These are phyloP conservation scores for Tubulanus polymorphus DNA, from an alignment of 2,888 invertebrate genomes.

Conservation along the genomic window DNA sequence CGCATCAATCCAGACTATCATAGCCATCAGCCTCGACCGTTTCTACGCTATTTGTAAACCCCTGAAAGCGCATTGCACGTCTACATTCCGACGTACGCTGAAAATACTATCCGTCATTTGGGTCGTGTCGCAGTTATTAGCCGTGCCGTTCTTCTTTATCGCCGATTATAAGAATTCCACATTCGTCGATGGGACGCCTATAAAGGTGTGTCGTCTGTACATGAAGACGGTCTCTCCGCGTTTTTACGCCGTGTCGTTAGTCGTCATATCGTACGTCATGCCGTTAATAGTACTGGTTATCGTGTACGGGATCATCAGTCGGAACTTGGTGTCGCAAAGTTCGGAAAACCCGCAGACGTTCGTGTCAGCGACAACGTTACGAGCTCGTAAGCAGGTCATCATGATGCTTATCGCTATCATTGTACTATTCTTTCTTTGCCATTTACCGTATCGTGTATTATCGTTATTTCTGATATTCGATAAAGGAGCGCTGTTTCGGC, in stretches of 20 bases:
- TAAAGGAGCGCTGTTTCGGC: constrained; percentile 60
- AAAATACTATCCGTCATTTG: constrained; percentile 48
- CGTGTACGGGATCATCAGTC: constrained; percentile 63
- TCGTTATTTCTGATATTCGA: constrained; percentile 82
- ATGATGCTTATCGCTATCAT: constrained; percentile 35
- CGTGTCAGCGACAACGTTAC: constrained; percentile 7
- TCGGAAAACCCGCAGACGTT: not conserved
- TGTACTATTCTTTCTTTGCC: constrained; percentile 82
- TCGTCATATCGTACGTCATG: constrained; percentile 77
- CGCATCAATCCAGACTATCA: constrained; percentile 84
- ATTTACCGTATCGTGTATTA: constrained; percentile 82
- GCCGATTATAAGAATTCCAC: constrained; percentile 70
- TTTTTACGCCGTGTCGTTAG: constrained; percentile 76
- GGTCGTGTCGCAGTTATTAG: constrained; percentile 42
- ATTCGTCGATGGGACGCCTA: constrained; percentile 68
- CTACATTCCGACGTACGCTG: constrained; percentile 49
- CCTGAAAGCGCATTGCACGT: constrained; percentile 60
- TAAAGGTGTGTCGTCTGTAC: constrained; percentile 76
- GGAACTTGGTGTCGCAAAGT: constrained; percentile 16
- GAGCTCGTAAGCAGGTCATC: constrained; percentile 32
- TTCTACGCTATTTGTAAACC: constrained; percentile 90
- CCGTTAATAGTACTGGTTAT: constrained; percentile 76
- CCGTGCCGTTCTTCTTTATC: constrained; percentile 75
- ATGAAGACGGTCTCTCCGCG: constrained; percentile 75
- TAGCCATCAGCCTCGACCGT: constrained; percentile 87